Evolutionary conservation across 1,140 invertebrate species (phyloP), one percentile per base, ranked within the genome.

Genomic region (Paraescarpia echinospica): DNA sequence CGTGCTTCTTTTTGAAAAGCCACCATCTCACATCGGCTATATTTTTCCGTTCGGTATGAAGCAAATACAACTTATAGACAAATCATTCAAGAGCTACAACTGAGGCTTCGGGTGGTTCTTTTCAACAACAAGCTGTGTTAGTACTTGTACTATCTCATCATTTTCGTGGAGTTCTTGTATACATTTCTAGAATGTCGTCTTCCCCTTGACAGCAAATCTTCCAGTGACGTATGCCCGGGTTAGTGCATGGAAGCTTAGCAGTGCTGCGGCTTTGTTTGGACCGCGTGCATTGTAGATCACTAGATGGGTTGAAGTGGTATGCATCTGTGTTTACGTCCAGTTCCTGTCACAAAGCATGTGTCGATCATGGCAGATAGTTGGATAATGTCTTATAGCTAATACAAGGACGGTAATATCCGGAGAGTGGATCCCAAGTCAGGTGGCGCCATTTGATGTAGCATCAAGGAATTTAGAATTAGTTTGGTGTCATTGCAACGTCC

Each of bases 401-500:
- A 93, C 31, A 89, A 93, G 34, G 12, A 93, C 89, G 35, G 92
- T 91, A 77, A 89, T 93, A 89, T 92, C 91, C 33, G 92, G 91
- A 34, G 91, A 92, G 35, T 90, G 41, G 48, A 93, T 90, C 34
- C 88, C n/a, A 33, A 93, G 22, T 35, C 22, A 41, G 33, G 91
- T 59, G 35, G 91, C 41, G 1, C 93, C 93, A 89, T 91, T 91
- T 89, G 31, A 18, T n/a, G 91, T 92, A 48, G 91, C 41, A 92
- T 93, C 93, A n/a, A 91, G 18, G 93, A 89, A 92, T 93, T 89
- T 18, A 93, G 92, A n/a, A 93, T 89, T n/a, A 93, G 33, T 48
- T 93, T 93, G 35, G 91, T 90, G 35, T 93, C 93, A n/a, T n/a
- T n/a, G n/a, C n/a, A 33, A 89, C 93, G 34, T 93, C 93, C 51